Evolutionary conservation across 2,888 invertebrate genomes (phyloP).

Genomic region (Bembecia ichneumoniformis): DNA sequence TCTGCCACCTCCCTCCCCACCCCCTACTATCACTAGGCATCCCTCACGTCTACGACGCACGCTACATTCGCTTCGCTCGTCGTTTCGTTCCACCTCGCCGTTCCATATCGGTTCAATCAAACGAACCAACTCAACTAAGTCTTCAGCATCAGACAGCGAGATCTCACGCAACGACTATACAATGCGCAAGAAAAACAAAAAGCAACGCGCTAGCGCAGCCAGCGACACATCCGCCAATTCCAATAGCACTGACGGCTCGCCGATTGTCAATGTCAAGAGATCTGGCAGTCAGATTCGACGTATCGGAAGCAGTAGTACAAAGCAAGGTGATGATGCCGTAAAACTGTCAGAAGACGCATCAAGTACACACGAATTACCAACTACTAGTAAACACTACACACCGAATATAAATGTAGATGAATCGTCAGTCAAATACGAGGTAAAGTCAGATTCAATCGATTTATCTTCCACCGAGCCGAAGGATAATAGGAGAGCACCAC

Average conservation of each 20-base stretch:
- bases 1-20: slow-evolving; percentile 25
- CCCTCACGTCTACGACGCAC: slow-evolving; percentile 63
- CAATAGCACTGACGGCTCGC: slow-evolving; percentile 51
- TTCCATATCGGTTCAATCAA: slow-evolving; percentile 65
- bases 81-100: slow-evolving; percentile 67
- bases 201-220: slow-evolving; percentile 46
- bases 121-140: slow-evolving; percentile 56
- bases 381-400: slow-evolving; percentile 27
- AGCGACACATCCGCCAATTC: slow-evolving; percentile 21
- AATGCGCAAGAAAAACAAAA: slow-evolving; percentile 68
- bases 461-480: neutral
- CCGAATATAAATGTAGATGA: neutral
- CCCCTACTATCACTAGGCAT: slow-evolving; percentile 27
- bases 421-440: neutral
- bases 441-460: neutral
- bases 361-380: slow-evolving; percentile 8
- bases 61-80: slow-evolving; percentile 60
- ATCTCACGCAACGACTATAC: slow-evolving; percentile 62
- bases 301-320: slow-evolving; percentile 56
- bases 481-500: neutral
- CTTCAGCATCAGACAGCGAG: slow-evolving; percentile 64
- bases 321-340: slow-evolving; percentile 30
- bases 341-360: slow-evolving; percentile 17
- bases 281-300: slow-evolving; percentile 48
- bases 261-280: slow-evolving; percentile 51